A percentile compares a stretch with the other conserved stretches of the same genome.
phyloP scores from a whole-genome alignment of 2,113 vertebrate species.

The Nycticorax nycticorax region DNA sequence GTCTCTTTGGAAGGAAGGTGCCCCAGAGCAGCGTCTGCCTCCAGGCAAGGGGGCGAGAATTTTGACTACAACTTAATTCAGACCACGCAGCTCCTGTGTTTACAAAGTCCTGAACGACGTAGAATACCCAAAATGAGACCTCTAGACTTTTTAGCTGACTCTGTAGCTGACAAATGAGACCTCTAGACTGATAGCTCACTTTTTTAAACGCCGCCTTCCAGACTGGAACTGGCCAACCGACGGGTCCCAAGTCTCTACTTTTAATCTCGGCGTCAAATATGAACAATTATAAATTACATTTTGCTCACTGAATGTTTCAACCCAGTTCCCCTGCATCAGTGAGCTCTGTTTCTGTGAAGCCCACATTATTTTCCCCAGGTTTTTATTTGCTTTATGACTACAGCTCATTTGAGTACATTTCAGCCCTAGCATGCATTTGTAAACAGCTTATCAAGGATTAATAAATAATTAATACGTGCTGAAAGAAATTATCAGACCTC shows the following conservation, averaged over 20 bases:
- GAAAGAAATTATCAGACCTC: conserved; percentile 22
- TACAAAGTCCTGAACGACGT: not conserved
- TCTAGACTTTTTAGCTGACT: not conserved
- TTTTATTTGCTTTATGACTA: not conserved
- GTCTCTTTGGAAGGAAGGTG: too few relatives aligned
- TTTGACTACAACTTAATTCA: not conserved
- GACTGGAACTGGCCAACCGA: not conserved
- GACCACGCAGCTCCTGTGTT: not conserved
- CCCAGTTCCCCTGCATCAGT: not conserved
- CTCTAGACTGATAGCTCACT: not conserved
- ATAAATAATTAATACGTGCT: not conserved
- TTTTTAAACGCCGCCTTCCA: rapidly evolving
- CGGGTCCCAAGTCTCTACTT: not conserved
- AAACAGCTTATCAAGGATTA: conserved; percentile 8
- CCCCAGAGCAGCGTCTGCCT: rapidly evolving
- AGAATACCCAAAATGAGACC: not conserved
- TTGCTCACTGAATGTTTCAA: not conserved
- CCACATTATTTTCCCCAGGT: not conserved
- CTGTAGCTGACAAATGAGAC: not conserved
- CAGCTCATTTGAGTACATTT: not conserved
- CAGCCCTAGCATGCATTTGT: not conserved
- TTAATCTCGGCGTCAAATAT: not conserved
- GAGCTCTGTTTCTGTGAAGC: not conserved
- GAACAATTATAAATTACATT: rapidly evolving
- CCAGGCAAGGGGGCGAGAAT: rapidly evolving